Base-by-base conservation (phyloP, 2,888 invertebrate species). In the Thalpophila matura region DNA sequence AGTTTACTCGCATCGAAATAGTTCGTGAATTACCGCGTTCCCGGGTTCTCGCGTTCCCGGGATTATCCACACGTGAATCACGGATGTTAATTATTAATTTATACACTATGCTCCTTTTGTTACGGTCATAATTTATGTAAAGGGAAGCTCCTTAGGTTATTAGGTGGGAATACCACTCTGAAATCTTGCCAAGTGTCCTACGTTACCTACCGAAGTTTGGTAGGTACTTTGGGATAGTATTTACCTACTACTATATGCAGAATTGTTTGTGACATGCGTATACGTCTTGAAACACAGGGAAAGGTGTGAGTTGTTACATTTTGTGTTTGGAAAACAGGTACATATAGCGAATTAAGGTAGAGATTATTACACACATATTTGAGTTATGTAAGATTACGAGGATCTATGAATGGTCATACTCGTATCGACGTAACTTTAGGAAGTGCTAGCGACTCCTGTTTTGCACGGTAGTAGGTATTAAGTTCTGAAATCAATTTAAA, bases 31-130 rank as follows among this genome's bases (percentile, higher is more conserved):
- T 74, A 64, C 57, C 59, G 38, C 27, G 55, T 42, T 35, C 31
- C 45, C 43, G 35, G n/a, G n/a, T n/a, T n/a, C n/a, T 49, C 38
- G 24, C 63, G 31, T 45, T 27, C 47, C 54, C 45, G 51, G 62
- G 62, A 74, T 74, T 63, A 78, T 54, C 58, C 53, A 53, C 62
- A 72, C 63, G 56, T 74, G 58, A 43, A 57, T 67, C 64, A 59
- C 47, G 47, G 50, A 45, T 56, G 49, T 57, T 60, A 62, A 74
- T 77, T 59, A 77, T 57, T 69, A 69, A 75, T 78, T 66, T 75
- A 69, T 40, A 66, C 57, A 55, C 45, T 43, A 18, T 56, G 65
- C 55, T 58, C 69, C 66, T 63, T 68, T 45, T 67, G 59, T 66
- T 35, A 45, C n/a, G n/a, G 33, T 46, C 54, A 55, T 78, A 42